Evolutionary conservation across 2,113 vertebrate genomes (phyloP).

Genomic region (Spea multiplicata): DNA sequence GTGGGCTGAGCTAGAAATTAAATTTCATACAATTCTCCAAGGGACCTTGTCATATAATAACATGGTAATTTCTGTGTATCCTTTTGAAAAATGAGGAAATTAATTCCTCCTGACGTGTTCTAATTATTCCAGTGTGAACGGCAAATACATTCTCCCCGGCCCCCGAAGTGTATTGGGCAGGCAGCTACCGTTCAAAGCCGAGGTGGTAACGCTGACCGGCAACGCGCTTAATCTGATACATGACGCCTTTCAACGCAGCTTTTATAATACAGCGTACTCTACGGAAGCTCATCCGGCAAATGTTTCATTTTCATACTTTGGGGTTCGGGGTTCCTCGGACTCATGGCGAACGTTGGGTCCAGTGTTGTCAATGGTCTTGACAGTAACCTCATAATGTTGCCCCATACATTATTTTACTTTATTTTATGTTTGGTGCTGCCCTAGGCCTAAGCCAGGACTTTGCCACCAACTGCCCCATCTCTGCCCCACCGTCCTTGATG

Average conservation of each 20-base stretch:
- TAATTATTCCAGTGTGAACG: conserved; percentile 99
- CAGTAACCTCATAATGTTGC: too few species aligned
- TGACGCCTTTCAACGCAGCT: conserved; percentile 99
- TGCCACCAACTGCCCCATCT: neutral
- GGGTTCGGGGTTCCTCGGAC: too few species aligned
- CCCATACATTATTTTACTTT: too few species aligned
- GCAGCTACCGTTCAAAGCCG: conserved; percentile 85
- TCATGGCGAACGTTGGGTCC: too few species aligned
- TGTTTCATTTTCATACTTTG: too few species aligned
- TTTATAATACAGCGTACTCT: conserved; percentile 96
- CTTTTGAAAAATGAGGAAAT: conserved; percentile 99
- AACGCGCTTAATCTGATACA: conserved; percentile 99
- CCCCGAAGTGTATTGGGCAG: conserved; percentile 90
- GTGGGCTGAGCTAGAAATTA: conserved; percentile 99
- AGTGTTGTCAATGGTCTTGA: too few species aligned
- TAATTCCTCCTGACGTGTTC: conserved; percentile 99
- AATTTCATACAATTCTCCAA: conserved; percentile 99
- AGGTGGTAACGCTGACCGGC: conserved; percentile 99
- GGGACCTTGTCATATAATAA: conserved; percentile 99
- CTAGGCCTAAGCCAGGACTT: too few species aligned
- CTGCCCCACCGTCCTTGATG: neutral
- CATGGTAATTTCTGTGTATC: conserved; percentile 99
- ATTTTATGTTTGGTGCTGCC: too few species aligned
- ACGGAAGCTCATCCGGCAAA: conserved; percentile 94
- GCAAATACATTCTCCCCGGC: conserved; percentile 85